Evolutionary conservation across 2,888 invertebrate species (phyloP), one percentile per base, ranked within the genome.

Genomic region (Erebia ligea): DNA sequence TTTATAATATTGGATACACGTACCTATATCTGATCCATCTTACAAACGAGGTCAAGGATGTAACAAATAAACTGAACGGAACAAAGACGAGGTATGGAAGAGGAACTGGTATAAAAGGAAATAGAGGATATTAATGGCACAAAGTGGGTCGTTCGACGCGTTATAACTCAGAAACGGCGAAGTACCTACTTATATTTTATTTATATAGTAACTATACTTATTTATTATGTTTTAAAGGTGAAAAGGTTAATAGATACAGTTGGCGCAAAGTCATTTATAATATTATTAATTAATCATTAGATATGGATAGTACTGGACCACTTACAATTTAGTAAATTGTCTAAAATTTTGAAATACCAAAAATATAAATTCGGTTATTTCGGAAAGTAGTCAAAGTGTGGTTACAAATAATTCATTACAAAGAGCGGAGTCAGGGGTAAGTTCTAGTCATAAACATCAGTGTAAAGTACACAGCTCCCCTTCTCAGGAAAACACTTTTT

Each of bases 71-170:
- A 19, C 57, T 67, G 57, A 67, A 52, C 25, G 5, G n/a, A 8
- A 59, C 59, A 50, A 34, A 67, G 48, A n/a, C 15, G 52, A 50
- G 40, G 25, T 8, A 19, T 17, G 68, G n/a, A 45, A 11, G 11
- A 45, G 13, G 45, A 13, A 45, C 45, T 45, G 45, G 65, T 70
- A 48, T 54, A 45, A 50, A 52, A 67, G 73, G 64, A 73, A 71
- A 64, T 45, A 15, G 59, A 63, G 19, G 56, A 61, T 57, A 62
- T 71, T 69, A 64, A 50, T 69, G 57, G 54, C 56, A 56, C 34
- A 19, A 67, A 67, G 58, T 68, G 59, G 58, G 67, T 71, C 67
- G 71, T 64, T 62, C 25, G 21, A 48, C 45, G 62, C 45, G 50
- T 50, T 52, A 65, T 65, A 65, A 65, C 13, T 56, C 54, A 56